phyloP scores from a whole-genome alignment of 2,888 invertebrate species.

The Agrotis segetum region DNA sequence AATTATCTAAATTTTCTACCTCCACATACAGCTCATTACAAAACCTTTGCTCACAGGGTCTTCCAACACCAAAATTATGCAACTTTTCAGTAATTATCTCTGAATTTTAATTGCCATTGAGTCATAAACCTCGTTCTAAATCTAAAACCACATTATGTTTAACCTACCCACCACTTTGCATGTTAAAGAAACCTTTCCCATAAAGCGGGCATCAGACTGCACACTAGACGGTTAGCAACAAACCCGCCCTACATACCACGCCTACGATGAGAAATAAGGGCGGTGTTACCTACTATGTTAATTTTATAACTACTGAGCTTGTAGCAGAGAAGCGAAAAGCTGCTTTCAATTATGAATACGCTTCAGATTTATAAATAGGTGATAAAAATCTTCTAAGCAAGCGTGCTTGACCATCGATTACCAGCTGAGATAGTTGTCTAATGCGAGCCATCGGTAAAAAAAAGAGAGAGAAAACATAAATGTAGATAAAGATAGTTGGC shows the following conservation, averaged over 20 bases:
- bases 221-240: slow-evolving; percentile 46
- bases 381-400: not conserved
- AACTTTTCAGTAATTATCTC: not conserved
- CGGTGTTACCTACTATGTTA: slow-evolving; percentile 43
- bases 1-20: not conserved
- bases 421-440: too few species aligned
- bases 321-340: not conserved
- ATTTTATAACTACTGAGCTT: slow-evolving; percentile 43
- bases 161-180: slow-evolving; percentile 28
- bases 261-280: slow-evolving; percentile 57
- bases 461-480: too few species aligned
- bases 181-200: slow-evolving; percentile 43
- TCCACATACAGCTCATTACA: not conserved
- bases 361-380: not conserved
- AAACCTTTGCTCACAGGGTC: not conserved
- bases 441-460: too few species aligned
- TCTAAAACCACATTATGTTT: slow-evolving; percentile 17
- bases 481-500: too few species aligned
- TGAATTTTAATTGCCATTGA: not conserved
- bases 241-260: slow-evolving; percentile 61
- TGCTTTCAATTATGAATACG: not conserved
- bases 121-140: slow-evolving; percentile 5
- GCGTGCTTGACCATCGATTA: too few species aligned
- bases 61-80: not conserved
- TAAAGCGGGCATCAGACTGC: slow-evolving; percentile 34